Conservation (phyloP, 1,140 invertebrate species). For the Tigriopus japonicus region DNA sequence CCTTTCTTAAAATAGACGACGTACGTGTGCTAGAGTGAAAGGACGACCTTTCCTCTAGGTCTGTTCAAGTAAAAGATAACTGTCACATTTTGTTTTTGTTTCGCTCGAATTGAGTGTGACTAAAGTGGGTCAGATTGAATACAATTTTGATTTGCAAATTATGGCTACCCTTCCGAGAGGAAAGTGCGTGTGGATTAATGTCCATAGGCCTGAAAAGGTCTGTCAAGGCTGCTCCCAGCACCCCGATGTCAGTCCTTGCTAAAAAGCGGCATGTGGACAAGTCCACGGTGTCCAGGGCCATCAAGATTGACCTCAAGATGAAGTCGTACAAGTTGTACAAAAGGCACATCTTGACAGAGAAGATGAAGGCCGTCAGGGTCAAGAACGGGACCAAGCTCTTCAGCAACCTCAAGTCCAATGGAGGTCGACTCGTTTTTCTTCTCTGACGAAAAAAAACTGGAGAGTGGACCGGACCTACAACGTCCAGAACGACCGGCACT, state of each 20-base stretch:
- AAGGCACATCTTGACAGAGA: neutral
- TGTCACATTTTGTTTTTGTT: too few relatives aligned
- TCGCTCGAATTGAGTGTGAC: too few relatives aligned
- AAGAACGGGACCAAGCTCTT: neutral
- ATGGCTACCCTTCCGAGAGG: too few relatives aligned
- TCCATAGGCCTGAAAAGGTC: neutral
- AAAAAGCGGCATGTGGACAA: neutral
- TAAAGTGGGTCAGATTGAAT: too few relatives aligned
- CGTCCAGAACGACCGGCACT: neutral
- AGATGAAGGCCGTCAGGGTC: neutral
- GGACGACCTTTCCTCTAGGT: too few relatives aligned
- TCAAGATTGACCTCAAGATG: neutral
- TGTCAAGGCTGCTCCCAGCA: neutral
- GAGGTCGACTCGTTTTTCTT: neutral
- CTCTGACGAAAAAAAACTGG: neutral
- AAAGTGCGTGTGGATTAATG: too few relatives aligned
- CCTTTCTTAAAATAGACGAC: too few relatives aligned
- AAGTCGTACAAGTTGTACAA: neutral
- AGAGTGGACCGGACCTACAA: neutral
- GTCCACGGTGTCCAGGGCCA: neutral
- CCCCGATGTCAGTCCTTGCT: neutral
- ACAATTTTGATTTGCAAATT: too few relatives aligned
- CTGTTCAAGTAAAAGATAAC: too few relatives aligned
- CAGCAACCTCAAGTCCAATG: neutral
- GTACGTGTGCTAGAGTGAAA: too few relatives aligned